Base-by-base conservation (phyloP, 2,888 invertebrate genomes). In the Synergus laeviventris region DNA sequence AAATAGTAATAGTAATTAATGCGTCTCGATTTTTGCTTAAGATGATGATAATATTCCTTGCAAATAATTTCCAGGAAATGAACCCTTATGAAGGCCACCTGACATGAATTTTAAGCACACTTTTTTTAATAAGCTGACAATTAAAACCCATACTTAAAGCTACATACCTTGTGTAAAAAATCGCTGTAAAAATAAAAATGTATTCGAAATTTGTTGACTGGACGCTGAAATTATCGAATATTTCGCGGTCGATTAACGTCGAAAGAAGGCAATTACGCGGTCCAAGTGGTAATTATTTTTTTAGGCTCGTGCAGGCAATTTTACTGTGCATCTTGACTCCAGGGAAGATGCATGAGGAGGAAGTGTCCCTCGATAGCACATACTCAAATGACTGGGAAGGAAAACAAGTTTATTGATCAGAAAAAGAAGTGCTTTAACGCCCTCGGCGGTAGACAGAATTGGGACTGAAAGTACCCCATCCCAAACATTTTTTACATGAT, bases 231-330 rank as follows among this genome's bases (percentile, higher is more conserved):
- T 83, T 81, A 82, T 82, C 82, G 81, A 81, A 82, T 83, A 83
- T 83, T 82, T 77, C 81, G 76, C 79, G 83, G 76, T 78, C 81
- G 77, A 81, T 83, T 83, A 81, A 82, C 80, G 77, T 76, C 73
- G 77, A 77, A 76, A 82, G 75, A 76, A 77, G 77, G 79, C 78
- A 77, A 79, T 81, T 75, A 73, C 24, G 61, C 61, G 74, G 36
- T 21, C 12, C 59, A 73, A 39, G 14, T 36, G 64, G 11, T n/a
- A 39, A 60, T 73, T 66, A 78, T 78, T 78, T 76, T 76, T 73
- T 76, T 38, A n/a, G 62, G 61, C 54, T 54, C 54, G 54, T 54
- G 54, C 54, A 54, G 54, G 54, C 54, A 54, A 54, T 54, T 18
- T 54, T 11, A 18, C 54, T 9, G 54, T 18, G 9, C 54, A 54